Conservation (phyloP, 2,888 invertebrate species). For the Allacma fusca region DNA sequence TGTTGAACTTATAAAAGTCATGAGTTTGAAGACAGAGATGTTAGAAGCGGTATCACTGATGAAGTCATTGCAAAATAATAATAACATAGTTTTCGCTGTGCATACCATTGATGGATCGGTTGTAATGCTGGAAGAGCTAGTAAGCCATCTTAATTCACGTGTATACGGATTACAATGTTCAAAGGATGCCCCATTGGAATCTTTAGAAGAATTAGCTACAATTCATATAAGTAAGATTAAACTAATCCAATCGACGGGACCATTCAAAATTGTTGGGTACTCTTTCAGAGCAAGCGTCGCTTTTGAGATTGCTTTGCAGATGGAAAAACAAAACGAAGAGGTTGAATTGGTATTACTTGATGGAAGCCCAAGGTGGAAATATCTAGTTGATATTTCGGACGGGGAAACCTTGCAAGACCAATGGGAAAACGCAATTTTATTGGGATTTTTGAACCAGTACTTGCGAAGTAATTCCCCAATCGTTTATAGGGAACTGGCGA, state of each 20-base stretch:
- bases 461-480: too few species aligned
- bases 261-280: not conserved
- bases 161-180: slow-evolving; percentile 93
- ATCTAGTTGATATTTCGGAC: too few species aligned
- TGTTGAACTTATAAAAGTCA: too few species aligned
- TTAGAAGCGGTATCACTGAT: too few species aligned
- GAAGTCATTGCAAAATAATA: slow-evolving; percentile 62
- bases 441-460: too few species aligned
- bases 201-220: slow-evolving; percentile 76
- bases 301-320: not conserved
- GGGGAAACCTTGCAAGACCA: too few species aligned
- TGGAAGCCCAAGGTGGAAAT: too few species aligned
- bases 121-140: slow-evolving; percentile 75
- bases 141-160: slow-evolving; percentile 75
- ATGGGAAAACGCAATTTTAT: too few species aligned
- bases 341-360: not conserved
- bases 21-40: too few species aligned
- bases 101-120: slow-evolving; percentile 92
- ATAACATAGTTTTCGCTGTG: slow-evolving; percentile 67
- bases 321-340: not conserved
- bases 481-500: too few species aligned
- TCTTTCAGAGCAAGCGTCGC: not conserved
- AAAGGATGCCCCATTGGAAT: slow-evolving; percentile 74
- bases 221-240: slow-evolving; percentile 70
- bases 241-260: not conserved